Evolutionary conservation across 2,113 vertebrate genomes (phyloP).

Genomic region (Nothobranchius kuhntae): DNA sequence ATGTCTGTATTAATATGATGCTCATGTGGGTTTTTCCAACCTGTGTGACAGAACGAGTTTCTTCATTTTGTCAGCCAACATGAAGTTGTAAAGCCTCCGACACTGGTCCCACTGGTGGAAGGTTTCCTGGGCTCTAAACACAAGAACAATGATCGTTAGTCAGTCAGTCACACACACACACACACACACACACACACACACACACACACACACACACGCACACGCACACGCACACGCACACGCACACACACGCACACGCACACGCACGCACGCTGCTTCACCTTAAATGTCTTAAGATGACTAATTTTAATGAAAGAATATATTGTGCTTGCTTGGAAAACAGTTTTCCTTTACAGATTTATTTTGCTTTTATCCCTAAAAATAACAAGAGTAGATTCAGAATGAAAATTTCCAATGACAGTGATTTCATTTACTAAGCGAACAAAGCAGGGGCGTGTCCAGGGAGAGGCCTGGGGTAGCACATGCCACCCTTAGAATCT

Average conservation of each 20-base stretch:
- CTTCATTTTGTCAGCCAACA: slow-evolving; percentile 93
- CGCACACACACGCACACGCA: not conserved
- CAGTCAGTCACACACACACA: not conserved
- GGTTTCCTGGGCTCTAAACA: slow-evolving; percentile 87
- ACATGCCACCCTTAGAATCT: too few relatives aligned
- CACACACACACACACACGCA: not conserved
- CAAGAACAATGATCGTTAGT: not conserved
- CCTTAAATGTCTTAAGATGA: not conserved
- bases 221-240: not conserved
- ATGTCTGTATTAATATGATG: too few relatives aligned
- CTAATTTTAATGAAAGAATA: not conserved
- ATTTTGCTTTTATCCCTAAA: too few relatives aligned
- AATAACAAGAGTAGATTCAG: too few relatives aligned
- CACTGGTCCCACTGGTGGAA: slow-evolving; percentile 95
- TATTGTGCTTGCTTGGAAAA: too few relatives aligned
- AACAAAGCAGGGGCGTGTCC: too few relatives aligned
- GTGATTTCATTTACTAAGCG: too few relatives aligned
- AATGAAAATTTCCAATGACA: too few relatives aligned
- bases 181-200: too few relatives aligned
- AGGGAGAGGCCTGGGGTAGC: too few relatives aligned
- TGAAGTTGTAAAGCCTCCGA: slow-evolving; percentile 92
- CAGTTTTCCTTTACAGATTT: too few relatives aligned
- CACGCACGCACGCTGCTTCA: too few relatives aligned
- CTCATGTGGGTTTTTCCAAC: slow-evolving; percentile 54
- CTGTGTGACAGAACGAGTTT: slow-evolving; percentile 92